Base-by-base conservation (phyloP, 1,140 invertebrate genomes). In the Camponotus pennsylvanicus region DNA sequence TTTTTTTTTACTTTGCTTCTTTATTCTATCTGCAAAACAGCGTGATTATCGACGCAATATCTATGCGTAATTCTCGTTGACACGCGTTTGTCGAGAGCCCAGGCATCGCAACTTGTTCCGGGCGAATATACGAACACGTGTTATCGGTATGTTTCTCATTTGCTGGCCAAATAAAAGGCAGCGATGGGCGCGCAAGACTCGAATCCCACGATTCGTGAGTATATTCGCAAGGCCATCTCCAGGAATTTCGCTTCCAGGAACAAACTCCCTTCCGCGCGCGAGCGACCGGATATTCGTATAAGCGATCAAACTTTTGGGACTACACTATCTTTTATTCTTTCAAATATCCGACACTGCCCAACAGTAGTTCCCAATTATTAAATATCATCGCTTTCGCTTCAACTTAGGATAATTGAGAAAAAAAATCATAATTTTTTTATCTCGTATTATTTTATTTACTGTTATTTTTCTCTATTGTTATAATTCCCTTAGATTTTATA, bases 221-320 rank as follows among this genome's bases (percentile, higher is more conserved):
- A 61, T 63, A 64, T 83, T 80, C 77, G 61, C 69, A 75, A 71
- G 79, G 52, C 32, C 63, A 67, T 80, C 71, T 91, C 88, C 89
- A 70, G 63, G 92, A 92, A 93, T 86, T 66, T 70, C 73, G 77
- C 49, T 92, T 93, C 92, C 86, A 69, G 77, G 93, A 93, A 93
- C 78, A 71, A 86, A 57, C 76, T 90, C 27, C 45, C 80, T 49
- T 57, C 49, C 71, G 86, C 89, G 86, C 87, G 78, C 71, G 86
- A 90, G 86, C 87, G 75, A 79, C 64, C 73, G 82, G 49, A 52
- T 61, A 85, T 66, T 91, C 90, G 89, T 85, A 86, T 86, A 91
- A 93, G 77, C 88, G 88, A 90, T 86, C 88, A 86, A 85, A 84
- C 69, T 91, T 75, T 61, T 63, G 27, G 61, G 37, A 42, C 59